These are phyloP conservation scores for Synaphobranchus kaupii DNA, from an alignment of 2,797 vertebrate genomes.

Conservation along the genomic window DNA sequence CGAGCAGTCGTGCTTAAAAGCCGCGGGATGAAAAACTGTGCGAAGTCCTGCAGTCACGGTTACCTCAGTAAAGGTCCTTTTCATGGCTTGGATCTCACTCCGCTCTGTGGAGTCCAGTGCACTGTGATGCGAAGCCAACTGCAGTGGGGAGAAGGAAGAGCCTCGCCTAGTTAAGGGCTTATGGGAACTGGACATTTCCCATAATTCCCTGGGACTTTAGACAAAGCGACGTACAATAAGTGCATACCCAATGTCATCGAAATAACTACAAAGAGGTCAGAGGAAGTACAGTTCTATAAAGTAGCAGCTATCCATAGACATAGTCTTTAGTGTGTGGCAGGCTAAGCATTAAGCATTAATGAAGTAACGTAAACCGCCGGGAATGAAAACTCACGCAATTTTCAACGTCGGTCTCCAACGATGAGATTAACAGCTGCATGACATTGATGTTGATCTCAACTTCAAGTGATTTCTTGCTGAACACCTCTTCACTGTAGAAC, in stretches of 20 bases:
- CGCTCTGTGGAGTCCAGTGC: constrained; percentile 22
- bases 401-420: constrained; percentile 31
- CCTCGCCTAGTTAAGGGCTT: background rate
- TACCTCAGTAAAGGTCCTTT: constrained; percentile 44
- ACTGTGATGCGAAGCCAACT: constrained; percentile 1
- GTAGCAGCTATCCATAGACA: too few relatives aligned
- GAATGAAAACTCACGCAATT: constrained; percentile 47
- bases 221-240: too few relatives aligned
- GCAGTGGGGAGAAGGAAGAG: background rate
- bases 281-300: too few relatives aligned
- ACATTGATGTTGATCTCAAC: background rate
- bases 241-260: too few relatives aligned
- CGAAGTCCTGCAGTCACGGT: background rate
- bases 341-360: too few relatives aligned
- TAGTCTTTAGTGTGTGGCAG: too few relatives aligned
- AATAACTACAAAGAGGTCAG: too few relatives aligned
- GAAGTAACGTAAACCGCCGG: too few relatives aligned
- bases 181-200: background rate
- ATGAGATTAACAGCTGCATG: constrained; percentile 19
- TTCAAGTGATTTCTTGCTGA: constrained; percentile 37
- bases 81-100: constrained; percentile 37
- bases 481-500: constrained; percentile 49
- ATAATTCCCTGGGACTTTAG: background rate
- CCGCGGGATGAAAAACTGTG: background rate
- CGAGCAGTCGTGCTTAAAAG: background rate